A percentile compares a stretch with the other conserved stretches of the same genome.
These are phyloP conservation scores for Holothuria scabra DNA, from an alignment of 53 echinoderm and acorn worm species.

Conservation along the genomic window DNA sequence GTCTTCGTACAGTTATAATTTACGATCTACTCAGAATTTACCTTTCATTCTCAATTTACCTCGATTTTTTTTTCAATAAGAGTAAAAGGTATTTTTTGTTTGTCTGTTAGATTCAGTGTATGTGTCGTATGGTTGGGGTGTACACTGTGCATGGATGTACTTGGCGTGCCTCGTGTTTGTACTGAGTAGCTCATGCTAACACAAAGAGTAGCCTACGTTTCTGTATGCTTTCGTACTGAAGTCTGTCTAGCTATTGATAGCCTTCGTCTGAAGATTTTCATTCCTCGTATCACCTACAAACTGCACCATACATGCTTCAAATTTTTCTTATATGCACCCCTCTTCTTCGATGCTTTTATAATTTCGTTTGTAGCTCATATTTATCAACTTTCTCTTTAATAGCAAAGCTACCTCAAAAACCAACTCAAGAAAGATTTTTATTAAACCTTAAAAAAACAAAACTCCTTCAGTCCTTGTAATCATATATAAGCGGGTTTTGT, in stretches of 20 bases:
- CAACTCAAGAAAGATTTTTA: no score
- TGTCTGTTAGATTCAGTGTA: conserved; percentile 58
- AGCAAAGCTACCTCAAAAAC: no score
- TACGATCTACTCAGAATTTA: conserved; percentile 49
- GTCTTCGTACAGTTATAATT: conserved; percentile 61
- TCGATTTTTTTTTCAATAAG: conserved; percentile 47
- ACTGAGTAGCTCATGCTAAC: conserved; percentile 80
- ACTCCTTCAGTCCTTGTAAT: no score
- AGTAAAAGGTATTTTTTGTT: conserved; percentile 36
- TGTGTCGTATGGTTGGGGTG: conserved; percentile 95
- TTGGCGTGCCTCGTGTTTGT: conserved; percentile 90
- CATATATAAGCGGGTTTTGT: no score
- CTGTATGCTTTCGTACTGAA: conserved; percentile 63
- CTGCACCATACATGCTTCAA: conserved; percentile 47
- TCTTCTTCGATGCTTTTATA: conserved; percentile 41
- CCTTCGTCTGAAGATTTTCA: conserved; percentile 6
- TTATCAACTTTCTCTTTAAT: conserved; percentile 10
- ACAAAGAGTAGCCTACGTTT: conserved; percentile 50
- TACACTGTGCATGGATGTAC: conserved; percentile 73
- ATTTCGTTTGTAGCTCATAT: conserved; percentile 33
- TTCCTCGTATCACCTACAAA: conserved; percentile 36
- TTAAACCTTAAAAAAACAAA: no score
- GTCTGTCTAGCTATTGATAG: conserved; percentile 59
- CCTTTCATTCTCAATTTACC: conserved; percentile 51
- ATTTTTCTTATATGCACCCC: conserved; percentile 43